These are phyloP conservation scores for Lamellibrachia luymesi DNA, from an alignment of 1,140 invertebrate species.

Conservation along the genomic window DNA sequence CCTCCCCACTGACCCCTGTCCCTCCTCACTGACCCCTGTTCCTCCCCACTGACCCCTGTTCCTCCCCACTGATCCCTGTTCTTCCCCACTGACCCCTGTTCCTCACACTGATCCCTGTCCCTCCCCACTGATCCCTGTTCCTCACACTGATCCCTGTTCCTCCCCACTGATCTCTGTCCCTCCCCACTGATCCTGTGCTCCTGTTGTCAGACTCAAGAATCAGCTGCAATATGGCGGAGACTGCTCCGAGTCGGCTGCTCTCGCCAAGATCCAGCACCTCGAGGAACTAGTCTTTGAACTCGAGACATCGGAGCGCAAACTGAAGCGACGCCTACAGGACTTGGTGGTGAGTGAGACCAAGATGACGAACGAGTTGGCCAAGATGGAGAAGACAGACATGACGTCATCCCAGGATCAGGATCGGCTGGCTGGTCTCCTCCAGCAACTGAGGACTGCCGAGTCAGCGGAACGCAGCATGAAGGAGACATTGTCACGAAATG, in stretches of 20 bases:
- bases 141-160: too few species aligned
- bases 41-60: too few species aligned
- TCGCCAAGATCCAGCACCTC: constrained; percentile 21
- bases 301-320: constrained; percentile 12
- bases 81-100: too few species aligned
- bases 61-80: too few species aligned
- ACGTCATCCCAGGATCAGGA: neutral
- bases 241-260: neutral
- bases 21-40: too few species aligned
- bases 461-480: neutral
- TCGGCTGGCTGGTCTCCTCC: neutral
- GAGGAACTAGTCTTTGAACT: constrained; percentile 16
- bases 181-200: neutral
- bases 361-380: neutral
- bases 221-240: constrained; percentile 10
- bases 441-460: neutral
- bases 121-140: too few species aligned
- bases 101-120: too few species aligned
- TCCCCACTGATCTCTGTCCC: too few species aligned
- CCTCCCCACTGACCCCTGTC: neutral
- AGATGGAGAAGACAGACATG: constrained; percentile 7
- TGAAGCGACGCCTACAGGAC: constrained; percentile 16
- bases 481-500: neutral
- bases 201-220: constrained; percentile 18
- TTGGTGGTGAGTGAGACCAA: neutral